Evolutionary conservation across 64 coral and sea anemone genomes (phyloP), one percentile per base, ranked within the genome.

Genomic region (Platygyra sinensis): DNA sequence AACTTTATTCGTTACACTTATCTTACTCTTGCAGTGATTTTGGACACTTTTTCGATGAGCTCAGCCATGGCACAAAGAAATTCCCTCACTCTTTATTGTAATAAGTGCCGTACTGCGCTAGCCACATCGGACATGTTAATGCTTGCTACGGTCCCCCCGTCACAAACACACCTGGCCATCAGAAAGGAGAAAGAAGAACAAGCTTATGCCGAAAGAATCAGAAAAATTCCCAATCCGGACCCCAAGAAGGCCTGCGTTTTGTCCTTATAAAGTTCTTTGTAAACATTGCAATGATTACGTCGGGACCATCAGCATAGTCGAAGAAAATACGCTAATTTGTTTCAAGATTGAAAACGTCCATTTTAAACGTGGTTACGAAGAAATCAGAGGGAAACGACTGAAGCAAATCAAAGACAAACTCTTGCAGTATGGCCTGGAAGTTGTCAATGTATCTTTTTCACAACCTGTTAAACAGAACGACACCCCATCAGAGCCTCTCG

Each of bases 301-400:
- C 5, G 94, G 94, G 46, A 78, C 90, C 17, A 31, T 93, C 46
- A 91, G 49, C 64, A 33, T 93, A 15, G 77, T 96, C 8, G 90
- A 96, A 79, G 91, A 83, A 55, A 72, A 86, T 13, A 67, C 92
- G 31, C 18, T 93, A 5, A 78, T 92, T 29, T 96, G 94, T 51
- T 93, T 96, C 33, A 96, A 96, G 78, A 87, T 87, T 20, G 94
- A 96, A 80, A 91, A 74, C 3, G 60, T 93, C 10, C 89, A 86
- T 29, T 87, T 96, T 17, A 77, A 73, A 39, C 39, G 83, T 0
- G 52, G 78, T 51, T 88, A 78, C 13, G 87, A 84, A 30, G 74
- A 96, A 79, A 93, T 93, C 38, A 86, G 86, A 79, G 81, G 80
- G 17, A 96, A 96, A 31, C 90, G 86, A 18, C 64, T 96, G 10